Evolutionary conservation across 2,888 invertebrate genomes (phyloP).

Genomic region (Melieria omissa): DNA sequence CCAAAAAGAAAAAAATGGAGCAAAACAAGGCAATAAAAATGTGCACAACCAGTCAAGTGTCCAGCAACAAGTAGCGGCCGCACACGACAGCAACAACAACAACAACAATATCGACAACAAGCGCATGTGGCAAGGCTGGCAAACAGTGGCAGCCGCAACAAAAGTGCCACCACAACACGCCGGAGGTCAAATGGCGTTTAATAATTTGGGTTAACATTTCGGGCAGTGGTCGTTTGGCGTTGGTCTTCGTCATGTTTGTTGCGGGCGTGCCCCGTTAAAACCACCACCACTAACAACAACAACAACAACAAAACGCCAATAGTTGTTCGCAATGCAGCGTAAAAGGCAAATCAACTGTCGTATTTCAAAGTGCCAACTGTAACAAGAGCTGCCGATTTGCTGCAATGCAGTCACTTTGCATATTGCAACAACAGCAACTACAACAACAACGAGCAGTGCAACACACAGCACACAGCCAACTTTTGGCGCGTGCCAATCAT

Average conservation of each 20-base stretch:
- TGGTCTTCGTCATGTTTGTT: background rate
- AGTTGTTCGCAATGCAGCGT: no score
- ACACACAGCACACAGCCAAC: conserved; percentile 14
- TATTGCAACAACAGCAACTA: background rate
- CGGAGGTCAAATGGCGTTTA: conserved; percentile 35
- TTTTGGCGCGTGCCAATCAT: conserved; percentile 23
- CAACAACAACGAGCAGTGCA: conserved; percentile 14
- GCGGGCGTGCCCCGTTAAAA: background rate
- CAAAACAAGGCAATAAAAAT: conserved; percentile 10
- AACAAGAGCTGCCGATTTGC: no score
- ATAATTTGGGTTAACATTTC: conserved; percentile 29
- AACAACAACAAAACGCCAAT: background rate
- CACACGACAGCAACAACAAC: background rate
- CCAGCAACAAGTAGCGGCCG: conserved; percentile 17
- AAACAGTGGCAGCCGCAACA: no score
- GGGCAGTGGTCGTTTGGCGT: background rate
- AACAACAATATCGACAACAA: background rate
- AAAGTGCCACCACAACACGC: conserved; percentile 6
- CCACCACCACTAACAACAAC: conserved; percentile 4
- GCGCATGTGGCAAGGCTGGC: no score
- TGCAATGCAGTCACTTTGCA: no score
- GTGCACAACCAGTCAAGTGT: conserved; percentile 20
- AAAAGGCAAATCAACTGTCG: no score
- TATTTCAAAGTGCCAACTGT: no score
- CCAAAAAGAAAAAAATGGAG: conserved; percentile 4